Evolutionary conservation across 2,797 vertebrate species (phyloP).

Genomic region (Cossypha caffra): DNA sequence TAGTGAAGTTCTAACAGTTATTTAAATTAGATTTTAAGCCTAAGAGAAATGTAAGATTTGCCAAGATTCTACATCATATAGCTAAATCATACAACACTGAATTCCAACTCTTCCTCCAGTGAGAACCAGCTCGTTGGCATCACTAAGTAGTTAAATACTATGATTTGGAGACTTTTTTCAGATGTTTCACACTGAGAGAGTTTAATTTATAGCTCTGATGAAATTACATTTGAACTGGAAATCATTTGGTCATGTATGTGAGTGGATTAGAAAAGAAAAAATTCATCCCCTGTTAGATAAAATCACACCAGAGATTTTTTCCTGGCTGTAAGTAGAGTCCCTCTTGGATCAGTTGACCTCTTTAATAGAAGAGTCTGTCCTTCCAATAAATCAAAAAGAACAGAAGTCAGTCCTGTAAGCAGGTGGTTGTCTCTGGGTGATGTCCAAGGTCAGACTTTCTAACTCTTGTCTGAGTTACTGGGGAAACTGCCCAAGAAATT

Average conservation of each 20-base stretch:
- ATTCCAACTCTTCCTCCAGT: not conserved
- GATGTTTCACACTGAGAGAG: not conserved
- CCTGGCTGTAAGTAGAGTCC: not conserved
- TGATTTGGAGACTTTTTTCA: not conserved
- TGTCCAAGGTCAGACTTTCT: constrained; percentile 11
- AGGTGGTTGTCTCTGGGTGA: constrained; percentile 11
- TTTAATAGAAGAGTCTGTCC: not conserved
- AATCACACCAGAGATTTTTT: not conserved
- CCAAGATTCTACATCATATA: not conserved
- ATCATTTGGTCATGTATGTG: not conserved
- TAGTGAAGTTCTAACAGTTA: not conserved
- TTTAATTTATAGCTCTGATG: not conserved
- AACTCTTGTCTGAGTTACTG: not conserved
- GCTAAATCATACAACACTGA: not conserved
- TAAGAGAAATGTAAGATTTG: not conserved
- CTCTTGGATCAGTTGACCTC: not conserved
- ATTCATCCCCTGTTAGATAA: not conserved
- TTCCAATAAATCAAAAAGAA: constrained; percentile 30
- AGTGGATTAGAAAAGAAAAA: not conserved
- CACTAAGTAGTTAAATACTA: not conserved
- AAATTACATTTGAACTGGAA: not conserved
- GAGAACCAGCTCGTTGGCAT: not conserved
- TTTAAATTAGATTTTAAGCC: not conserved
- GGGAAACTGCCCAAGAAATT: not conserved
- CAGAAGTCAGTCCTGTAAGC: constrained; percentile 5